These are phyloP conservation scores for Atethmia centrago DNA, from an alignment of 2,888 invertebrate species.

Conservation along the genomic window DNA sequence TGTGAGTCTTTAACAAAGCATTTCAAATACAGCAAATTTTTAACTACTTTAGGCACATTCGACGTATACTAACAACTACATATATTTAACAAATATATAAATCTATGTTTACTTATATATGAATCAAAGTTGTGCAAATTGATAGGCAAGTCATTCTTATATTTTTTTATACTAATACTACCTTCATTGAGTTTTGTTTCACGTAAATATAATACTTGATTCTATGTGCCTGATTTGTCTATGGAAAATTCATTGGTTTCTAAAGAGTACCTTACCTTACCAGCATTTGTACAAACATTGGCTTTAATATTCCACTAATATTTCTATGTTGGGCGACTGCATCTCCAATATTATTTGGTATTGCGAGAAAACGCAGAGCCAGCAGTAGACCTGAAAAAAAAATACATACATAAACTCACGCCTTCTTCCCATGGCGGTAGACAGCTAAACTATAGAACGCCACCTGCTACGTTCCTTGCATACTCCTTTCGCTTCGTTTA, in stretches of 20 bases:
- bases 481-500: too few species aligned
- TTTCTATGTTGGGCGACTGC: conserved; percentile 97
- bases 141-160: too few species aligned
- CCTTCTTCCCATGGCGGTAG: too few species aligned
- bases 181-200: neutral
- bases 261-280: conserved; percentile 9
- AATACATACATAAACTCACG: neutral
- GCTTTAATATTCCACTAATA: conserved; percentile 89
- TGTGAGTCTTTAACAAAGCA: conserved; percentile 14
- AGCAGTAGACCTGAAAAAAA: conserved; percentile 94
- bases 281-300: conserved; percentile 25
- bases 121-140: neutral
- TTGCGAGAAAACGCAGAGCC: conserved; percentile 96
- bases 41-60: conserved; percentile 33
- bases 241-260: neutral
- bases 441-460: too few species aligned
- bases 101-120: conserved; percentile 16
- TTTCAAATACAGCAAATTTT: conserved; percentile 9
- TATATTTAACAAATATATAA: conserved; percentile 25
- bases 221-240: neutral
- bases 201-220: neutral
- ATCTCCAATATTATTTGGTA: conserved; percentile 95
- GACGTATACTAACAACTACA: conserved; percentile 13
- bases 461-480: too few species aligned
- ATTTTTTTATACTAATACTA: neutral